Evolutionary conservation across 2,113 vertebrate genomes (phyloP), one percentile per base, ranked within the genome.

Genomic region (Litocranius walleri): DNA sequence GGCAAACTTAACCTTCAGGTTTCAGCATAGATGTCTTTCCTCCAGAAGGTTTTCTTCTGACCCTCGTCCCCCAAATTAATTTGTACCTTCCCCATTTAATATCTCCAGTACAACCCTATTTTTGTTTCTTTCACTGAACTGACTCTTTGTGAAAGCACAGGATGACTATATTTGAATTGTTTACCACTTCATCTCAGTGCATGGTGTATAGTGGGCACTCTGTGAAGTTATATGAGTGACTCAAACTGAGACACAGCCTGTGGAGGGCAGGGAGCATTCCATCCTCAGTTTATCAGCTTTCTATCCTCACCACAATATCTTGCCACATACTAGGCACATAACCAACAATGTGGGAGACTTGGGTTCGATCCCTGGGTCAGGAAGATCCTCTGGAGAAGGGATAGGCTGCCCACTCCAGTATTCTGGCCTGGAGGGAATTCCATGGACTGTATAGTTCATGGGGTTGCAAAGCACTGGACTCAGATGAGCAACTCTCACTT

Each of bases 311-410:
- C 3, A 16, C 43, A 16, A 0, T 50, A 15, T 52, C 62, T 77
- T 43, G 16, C 21, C 36, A 17, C 1, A 0, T 33, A 4, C 17
- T 83, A 19, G 92, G n/a, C n/a, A n/a, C n/a, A n/a, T n/a, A n/a
- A n/a, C n/a, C n/a, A n/a, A n/a, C 17, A 67, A 5, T 36, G 33
- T 1, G 2, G 33, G 17, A 36, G 64, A 67, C 64, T 8, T 36
- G 16, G 16, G 33, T 36, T 67, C 33, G 1, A 67, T 36, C 17
- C 64, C 8, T 67, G 64, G 7, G 64, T 67, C 4, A 8, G 33
- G 64, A 36, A 36, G 64, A 67, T 67, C 33, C 64, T 3, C 64
- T 71, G 64, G 64, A 21, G 17, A 71, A 21, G n/a, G 64, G n/a
- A 21, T 71, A 36, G 64, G 64, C 67, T 71, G 19, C 67, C 67